Conservation (phyloP, 1,140 invertebrate genomes). For the Helicorthomorpha holstii region DNA sequence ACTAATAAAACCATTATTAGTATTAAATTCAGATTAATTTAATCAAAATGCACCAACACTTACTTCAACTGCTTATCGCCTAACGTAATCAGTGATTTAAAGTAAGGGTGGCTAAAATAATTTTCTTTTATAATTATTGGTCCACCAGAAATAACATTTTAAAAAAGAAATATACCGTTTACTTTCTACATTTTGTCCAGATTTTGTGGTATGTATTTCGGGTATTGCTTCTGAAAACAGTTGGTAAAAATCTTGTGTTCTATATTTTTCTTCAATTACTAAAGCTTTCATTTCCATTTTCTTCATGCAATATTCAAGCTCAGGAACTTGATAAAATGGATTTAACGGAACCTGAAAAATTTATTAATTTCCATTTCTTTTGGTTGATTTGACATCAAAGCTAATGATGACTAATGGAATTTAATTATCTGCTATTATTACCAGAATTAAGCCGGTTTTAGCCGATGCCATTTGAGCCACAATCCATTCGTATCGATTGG, state of each 20-base stretch:
- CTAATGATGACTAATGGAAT: too few species aligned
- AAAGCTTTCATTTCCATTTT: slow-evolving; percentile 58
- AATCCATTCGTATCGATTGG: slow-evolving; percentile 70
- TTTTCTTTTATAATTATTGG: too few species aligned
- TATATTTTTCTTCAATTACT: slow-evolving; percentile 43
- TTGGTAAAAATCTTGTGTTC: slow-evolving; percentile 51
- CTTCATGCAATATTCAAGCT: slow-evolving; percentile 60
- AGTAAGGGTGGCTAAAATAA: not conserved
- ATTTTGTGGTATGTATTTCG: slow-evolving; percentile 17
- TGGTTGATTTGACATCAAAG: not conserved
- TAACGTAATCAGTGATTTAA: not conserved
- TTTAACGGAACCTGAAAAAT: slow-evolving; percentile 54
- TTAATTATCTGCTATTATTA: too few species aligned
- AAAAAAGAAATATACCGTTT: too few species aligned
- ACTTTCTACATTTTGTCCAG: not conserved
- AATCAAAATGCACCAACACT: too few species aligned
- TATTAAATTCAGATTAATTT: too few species aligned
- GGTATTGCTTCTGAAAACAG: slow-evolving; percentile 35
- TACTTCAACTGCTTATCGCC: not conserved
- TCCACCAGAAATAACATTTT: too few species aligned
- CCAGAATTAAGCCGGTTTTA: slow-evolving; percentile 62
- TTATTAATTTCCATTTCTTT: not conserved
- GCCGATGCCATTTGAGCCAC: slow-evolving; percentile 55
- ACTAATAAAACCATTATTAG: too few species aligned
- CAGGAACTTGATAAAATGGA: slow-evolving; percentile 55